phyloP scores from a whole-genome alignment of 2,797 vertebrate species.

The Botia almorhae region DNA sequence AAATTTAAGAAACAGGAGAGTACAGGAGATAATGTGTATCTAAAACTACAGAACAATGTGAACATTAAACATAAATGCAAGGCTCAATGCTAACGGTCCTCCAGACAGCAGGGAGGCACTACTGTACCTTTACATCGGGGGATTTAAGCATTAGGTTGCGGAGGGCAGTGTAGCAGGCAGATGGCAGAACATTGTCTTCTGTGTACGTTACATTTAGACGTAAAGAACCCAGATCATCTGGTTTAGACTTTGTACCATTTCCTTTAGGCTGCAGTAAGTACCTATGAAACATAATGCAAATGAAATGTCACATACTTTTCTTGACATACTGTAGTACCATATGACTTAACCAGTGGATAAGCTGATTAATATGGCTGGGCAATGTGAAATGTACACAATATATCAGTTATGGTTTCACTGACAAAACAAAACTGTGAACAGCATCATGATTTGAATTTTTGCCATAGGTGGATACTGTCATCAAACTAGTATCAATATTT shows the following conservation, averaged over 20 bases:
- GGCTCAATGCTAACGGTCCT: not conserved
- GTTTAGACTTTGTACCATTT: constrained; percentile 93
- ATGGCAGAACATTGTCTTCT: constrained; percentile 94
- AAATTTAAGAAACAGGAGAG: too few relatives aligned
- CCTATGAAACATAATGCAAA: constrained; percentile 72
- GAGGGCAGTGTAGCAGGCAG: constrained; percentile 86
- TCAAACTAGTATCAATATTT: not conserved
- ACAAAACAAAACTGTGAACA: not conserved
- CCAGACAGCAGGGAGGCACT: not conserved
- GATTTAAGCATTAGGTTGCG: constrained; percentile 95
- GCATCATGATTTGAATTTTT: not conserved
- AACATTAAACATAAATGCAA: not conserved
- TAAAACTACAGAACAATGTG: constrained; percentile 19
- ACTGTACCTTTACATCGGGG: constrained; percentile 88
- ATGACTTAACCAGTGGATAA: too few relatives aligned
- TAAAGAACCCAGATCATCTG: constrained; percentile 92
- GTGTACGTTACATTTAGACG: constrained; percentile 93
- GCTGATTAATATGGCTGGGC: not conserved
- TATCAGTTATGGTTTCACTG: not conserved
- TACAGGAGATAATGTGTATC: not conserved
- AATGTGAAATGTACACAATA: not conserved
- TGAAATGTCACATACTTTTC: not conserved
- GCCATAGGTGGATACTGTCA: not conserved
- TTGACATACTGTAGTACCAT: too few relatives aligned
- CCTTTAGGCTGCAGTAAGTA: constrained; percentile 96